phyloP scores from a whole-genome alignment of 2,113 vertebrate species.

The Syngnathus typhle region DNA sequence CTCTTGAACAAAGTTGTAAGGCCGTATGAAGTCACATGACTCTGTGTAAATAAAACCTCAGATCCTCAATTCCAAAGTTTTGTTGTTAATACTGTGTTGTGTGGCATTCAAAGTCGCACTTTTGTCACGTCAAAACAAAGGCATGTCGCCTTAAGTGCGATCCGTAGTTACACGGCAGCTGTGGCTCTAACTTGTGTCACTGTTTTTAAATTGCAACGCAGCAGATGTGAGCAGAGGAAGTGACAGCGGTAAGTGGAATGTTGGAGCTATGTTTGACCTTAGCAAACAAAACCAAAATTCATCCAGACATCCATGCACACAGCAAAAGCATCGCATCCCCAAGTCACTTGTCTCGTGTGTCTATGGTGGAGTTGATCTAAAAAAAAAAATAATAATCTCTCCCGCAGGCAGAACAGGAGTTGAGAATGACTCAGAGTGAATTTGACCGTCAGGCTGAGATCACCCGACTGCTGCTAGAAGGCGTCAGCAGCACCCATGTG shows the following conservation, averaged over 20 bases:
- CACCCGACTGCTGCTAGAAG: constrained; percentile 91
- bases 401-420: constrained; percentile 88
- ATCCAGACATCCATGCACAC: constrained; percentile 9
- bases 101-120: not conserved
- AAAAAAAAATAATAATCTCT: not conserved
- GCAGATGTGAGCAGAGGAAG: constrained; percentile 93
- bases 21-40: constrained; percentile 20
- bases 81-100: no score
- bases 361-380: not conserved
- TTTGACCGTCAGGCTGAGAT: constrained; percentile 98
- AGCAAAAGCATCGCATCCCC: constrained; percentile 12
- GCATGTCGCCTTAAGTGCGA: constrained; percentile 5
- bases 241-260: constrained; percentile 90
- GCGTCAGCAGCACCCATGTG: constrained; percentile 96
- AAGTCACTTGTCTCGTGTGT: not conserved
- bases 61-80: no score
- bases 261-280: constrained; percentile 52
- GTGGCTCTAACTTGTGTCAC: constrained; percentile 62
- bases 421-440: constrained; percentile 93
- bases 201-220: constrained; percentile 80
- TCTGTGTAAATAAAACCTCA: not conserved
- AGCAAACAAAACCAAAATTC: constrained; percentile 5
- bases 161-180: constrained; percentile 40
- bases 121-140: constrained; percentile 2
- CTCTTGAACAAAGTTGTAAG: not conserved